Evolutionary conservation across 2,797 vertebrate genomes (phyloP).

Genomic region (Myotis planiceps): DNA sequence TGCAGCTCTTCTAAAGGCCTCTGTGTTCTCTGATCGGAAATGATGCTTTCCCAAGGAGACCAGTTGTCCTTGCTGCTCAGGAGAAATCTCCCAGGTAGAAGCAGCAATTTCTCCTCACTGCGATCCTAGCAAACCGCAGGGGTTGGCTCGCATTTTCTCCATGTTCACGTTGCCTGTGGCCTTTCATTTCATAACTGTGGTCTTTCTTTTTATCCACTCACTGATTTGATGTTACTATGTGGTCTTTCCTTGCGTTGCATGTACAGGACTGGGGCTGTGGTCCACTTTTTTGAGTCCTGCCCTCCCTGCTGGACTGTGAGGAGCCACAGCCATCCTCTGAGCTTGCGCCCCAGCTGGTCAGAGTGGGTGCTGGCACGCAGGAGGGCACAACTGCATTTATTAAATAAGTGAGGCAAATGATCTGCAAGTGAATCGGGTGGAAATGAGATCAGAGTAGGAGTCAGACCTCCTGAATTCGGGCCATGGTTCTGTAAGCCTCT

Average conservation of each 20-base stretch:
- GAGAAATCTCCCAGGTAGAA: background rate
- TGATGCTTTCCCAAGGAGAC: background rate
- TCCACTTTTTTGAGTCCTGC: background rate
- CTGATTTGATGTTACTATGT: background rate
- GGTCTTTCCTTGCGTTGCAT: background rate
- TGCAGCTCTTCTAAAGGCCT: background rate
- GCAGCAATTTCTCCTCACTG: background rate
- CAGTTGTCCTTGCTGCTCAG: background rate
- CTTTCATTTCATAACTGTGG: background rate
- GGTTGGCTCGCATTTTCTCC: background rate
- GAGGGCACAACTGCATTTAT: background rate
- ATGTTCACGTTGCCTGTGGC: background rate
- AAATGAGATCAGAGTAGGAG: background rate
- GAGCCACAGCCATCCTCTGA: background rate
- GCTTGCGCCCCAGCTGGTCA: background rate
- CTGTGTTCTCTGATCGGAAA: background rate
- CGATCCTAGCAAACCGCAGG: accelerated
- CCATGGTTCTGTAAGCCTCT: background rate
- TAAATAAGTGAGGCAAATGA: background rate
- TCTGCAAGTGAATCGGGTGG: background rate
- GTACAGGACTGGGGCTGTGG: background rate
- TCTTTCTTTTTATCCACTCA: background rate
- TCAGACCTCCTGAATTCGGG: background rate
- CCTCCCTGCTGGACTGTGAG: too few species aligned
- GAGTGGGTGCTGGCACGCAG: background rate